phyloP scores from a whole-genome alignment of 2,888 invertebrate species.

The Spisula subtruncata region DNA sequence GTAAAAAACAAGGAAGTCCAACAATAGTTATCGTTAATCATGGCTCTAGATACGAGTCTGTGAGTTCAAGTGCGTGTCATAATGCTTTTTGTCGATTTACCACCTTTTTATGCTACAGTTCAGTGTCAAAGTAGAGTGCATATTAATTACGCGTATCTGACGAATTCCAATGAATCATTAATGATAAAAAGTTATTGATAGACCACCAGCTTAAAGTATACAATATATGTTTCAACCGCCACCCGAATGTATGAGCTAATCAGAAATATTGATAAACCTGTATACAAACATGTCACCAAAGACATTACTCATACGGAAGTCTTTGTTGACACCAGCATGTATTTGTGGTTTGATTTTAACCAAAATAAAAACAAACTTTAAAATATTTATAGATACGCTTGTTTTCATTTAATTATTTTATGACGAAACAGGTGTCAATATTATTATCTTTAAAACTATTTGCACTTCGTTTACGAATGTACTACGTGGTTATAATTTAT shows the following conservation, averaged over 20 bases:
- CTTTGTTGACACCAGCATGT: neutral
- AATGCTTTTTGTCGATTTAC: too few species aligned
- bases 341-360: neutral
- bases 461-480: neutral
- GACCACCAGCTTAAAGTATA: neutral
- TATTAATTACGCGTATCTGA: neutral
- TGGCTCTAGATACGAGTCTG: too few species aligned
- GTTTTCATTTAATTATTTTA: neutral
- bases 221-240: too few species aligned
- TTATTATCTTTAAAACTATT: neutral
- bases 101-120: neutral
- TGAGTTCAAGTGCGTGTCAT: too few species aligned
- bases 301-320: constrained; percentile 8
- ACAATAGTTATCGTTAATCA: too few species aligned
- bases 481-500: too few species aligned
- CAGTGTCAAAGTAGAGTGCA: neutral
- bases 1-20: too few species aligned
- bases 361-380: too few species aligned
- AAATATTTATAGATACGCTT: neutral
- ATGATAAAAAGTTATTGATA: neutral
- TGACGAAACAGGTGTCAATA: neutral
- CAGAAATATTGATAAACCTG: too few species aligned
- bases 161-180: neutral
- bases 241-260: too few species aligned
- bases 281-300: too few species aligned